phyloP scores from a whole-genome alignment of 2,888 invertebrate species.

The Metalampra italica region DNA sequence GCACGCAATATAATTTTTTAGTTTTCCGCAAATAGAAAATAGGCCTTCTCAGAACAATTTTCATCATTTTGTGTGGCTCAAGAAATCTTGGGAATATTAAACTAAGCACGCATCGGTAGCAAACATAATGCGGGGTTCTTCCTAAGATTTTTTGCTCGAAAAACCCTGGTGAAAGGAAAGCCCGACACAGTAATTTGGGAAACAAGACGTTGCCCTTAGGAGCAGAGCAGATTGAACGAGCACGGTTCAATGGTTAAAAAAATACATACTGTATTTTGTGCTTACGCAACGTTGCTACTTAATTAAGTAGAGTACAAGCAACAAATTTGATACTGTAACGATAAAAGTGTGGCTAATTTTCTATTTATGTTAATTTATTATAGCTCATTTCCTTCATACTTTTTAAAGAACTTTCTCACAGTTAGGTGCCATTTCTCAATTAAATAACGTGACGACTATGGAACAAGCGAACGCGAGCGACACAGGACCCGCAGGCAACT shows the following conservation, averaged over 20 bases:
- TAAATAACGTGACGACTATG: no score
- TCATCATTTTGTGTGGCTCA: neutral
- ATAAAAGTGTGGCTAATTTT: neutral
- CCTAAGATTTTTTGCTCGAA: conserved; percentile 42
- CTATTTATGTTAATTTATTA: neutral
- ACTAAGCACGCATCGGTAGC: conserved; percentile 28
- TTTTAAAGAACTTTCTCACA: no score
- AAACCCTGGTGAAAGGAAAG: conserved; percentile 31
- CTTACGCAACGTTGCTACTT: neutral
- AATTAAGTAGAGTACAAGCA: neutral
- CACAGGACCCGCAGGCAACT: no score
- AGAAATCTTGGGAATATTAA: conserved; percentile 19
- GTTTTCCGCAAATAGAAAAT: no score
- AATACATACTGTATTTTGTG: neutral
- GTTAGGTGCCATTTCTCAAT: no score
- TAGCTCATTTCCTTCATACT: no score
- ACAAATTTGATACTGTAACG: neutral
- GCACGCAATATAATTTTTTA: neutral
- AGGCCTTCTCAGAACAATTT: no score
- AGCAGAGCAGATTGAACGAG: conserved; percentile 19
- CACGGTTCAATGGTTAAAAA: conserved; percentile 19
- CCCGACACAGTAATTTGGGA: conserved; percentile 33
- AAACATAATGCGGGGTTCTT: conserved; percentile 33
- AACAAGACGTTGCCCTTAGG: conserved; percentile 26
- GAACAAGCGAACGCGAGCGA: no score